Base-by-base conservation (phyloP, 2,113 vertebrate species). In the Athene noctua region DNA sequence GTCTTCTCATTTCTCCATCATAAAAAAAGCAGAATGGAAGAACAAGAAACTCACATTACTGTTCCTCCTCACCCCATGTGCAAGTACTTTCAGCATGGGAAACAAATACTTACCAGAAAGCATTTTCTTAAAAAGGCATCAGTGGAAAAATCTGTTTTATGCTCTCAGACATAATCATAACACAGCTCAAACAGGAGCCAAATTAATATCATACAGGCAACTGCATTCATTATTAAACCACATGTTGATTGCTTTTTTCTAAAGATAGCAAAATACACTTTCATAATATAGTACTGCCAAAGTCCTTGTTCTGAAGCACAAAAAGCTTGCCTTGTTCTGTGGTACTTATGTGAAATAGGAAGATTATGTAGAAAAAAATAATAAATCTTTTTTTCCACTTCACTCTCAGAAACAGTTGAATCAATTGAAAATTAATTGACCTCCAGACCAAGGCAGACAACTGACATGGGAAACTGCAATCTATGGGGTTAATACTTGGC, bases 181-280 rank as follows among this genome's bases (percentile, higher is more conserved):
- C 13, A 65, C 54, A 75, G 78, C 80, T 92, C 86, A 72, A 84
- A 92, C 46, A 65, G 77, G 57, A 93, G 90, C 82, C 94, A 96
- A 91, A 55, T 66, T 86, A 92, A 86, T 80, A 91, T 86, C 88
- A 84, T 72, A 61, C 17, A 34, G 67, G 90, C 86, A 96, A 59
- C 73, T 57, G 70, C 84, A 89, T 88, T 94, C 86, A 91, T 95
- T 94, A 95, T 86, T 94, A 94, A 97, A 94, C 73, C 83, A 44
- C 84, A 92, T 25, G 83, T 89, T 47, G 62, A 86, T 36, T 75
- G 62, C 42, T 95, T 95, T 88, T 71, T 81, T 72, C 94, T 94
- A 89, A 92, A 96, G 86, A 95, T 61, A 96, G 90, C 67, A 88
- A 74, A 93, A 75, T 2, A 17, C 20, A 44, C 49, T 81, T 81